phyloP scores from a whole-genome alignment of 2,113 vertebrate genomes.

The Pelodiscus sinensis region DNA sequence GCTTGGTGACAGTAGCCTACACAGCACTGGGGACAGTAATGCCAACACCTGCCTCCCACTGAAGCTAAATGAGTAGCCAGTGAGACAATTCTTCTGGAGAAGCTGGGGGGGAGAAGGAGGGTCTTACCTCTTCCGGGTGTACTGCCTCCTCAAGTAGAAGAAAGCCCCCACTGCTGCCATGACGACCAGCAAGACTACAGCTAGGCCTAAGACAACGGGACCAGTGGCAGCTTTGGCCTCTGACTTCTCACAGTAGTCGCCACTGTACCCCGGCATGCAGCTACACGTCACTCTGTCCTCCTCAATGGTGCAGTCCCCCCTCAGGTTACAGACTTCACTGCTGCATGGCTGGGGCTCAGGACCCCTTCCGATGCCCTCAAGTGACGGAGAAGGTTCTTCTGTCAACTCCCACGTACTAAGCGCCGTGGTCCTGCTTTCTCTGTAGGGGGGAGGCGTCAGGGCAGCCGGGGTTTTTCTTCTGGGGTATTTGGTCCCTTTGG shows the following conservation, averaged over 20 bases:
- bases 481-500: not conserved
- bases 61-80: too few relatives aligned
- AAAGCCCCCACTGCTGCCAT: conserved; percentile 70
- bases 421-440: not conserved
- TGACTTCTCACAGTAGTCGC: conserved; percentile 82
- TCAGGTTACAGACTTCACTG: conserved; percentile 76
- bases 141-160: conserved; percentile 69
- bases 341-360: conserved; percentile 75
- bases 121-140: conserved; percentile 64
- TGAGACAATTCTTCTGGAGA: not conserved
- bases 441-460: rapidly evolving
- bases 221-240: conserved; percentile 54
- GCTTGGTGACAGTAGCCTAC: too few relatives aligned
- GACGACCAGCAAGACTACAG: conserved; percentile 66
- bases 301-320: conserved; percentile 77
- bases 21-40: not conserved
- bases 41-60: too few relatives aligned
- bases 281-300: conserved; percentile 73
- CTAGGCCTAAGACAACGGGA: conserved; percentile 69
- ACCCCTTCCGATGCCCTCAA: conserved; percentile 26
- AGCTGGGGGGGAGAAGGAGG: too few relatives aligned
- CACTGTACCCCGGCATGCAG: conserved; percentile 80
- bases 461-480: not conserved
- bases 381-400: not conserved
- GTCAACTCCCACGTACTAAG: not conserved